phyloP scores from a whole-genome alignment of 2,113 vertebrate genomes.

The Rhea americana region DNA sequence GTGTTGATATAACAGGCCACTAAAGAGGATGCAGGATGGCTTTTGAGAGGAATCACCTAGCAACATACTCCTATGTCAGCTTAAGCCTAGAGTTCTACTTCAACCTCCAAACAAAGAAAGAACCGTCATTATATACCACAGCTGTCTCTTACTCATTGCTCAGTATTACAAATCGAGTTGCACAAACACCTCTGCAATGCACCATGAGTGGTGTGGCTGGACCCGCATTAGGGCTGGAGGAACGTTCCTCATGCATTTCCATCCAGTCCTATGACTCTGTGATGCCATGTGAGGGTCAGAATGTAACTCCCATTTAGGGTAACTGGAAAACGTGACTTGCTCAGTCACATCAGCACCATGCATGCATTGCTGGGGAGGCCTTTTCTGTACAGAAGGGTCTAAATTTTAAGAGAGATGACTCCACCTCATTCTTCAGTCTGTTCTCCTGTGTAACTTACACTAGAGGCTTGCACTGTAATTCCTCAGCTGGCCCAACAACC shows the following conservation, averaged over 20 bases:
- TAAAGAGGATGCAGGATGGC: neutral
- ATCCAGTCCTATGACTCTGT: neutral
- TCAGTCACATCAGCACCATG: neutral
- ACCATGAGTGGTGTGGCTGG: neutral
- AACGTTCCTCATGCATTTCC: neutral
- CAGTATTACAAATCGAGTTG: neutral
- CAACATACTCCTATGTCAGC: constrained; percentile 24
- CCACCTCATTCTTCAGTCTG: neutral
- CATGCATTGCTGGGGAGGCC: neutral
- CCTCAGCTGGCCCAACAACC: neutral
- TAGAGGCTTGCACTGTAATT: neutral
- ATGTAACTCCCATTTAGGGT: neutral
- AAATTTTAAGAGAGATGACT: neutral
- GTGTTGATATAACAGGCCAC: neutral
- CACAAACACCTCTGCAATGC: neutral
- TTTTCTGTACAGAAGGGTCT: neutral
- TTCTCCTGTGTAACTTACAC: neutral
- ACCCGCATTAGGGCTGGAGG: neutral
- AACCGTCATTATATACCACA: constrained; percentile 10
- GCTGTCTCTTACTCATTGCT: constrained; percentile 11
- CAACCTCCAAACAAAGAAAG: constrained; percentile 35
- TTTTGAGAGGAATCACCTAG: constrained; percentile 13
- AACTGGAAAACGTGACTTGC: neutral
- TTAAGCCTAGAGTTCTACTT: constrained; percentile 35
- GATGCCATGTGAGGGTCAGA: constrained; percentile 14